Evolutionary conservation across 2,888 invertebrate species (phyloP).

Genomic region (Callimorpha dominula): DNA sequence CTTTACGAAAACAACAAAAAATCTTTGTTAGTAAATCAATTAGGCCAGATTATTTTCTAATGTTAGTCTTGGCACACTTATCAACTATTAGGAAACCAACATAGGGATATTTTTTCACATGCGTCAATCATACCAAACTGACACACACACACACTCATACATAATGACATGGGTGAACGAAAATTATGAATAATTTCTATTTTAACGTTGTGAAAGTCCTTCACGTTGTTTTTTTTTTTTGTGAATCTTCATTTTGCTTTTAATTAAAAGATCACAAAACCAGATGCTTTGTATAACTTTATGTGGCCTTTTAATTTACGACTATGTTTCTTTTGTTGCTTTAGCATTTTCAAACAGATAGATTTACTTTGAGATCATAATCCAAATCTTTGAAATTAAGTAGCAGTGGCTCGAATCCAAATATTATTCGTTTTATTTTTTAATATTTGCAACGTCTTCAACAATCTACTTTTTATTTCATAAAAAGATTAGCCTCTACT

Average conservation of each 20-base stretch:
- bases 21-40: slow-evolving; percentile 2
- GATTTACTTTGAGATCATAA: background rate
- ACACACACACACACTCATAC: too few relatives aligned
- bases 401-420: background rate
- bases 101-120: slow-evolving; percentile 8
- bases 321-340: slow-evolving; percentile 4
- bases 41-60: slow-evolving; percentile 4
- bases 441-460: background rate
- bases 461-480: background rate
- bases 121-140: slow-evolving; percentile 5
- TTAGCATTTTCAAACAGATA: slow-evolving; percentile 8
- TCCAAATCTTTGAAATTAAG: slow-evolving; percentile 3
- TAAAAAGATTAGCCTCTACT: background rate
- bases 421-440: background rate
- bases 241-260: background rate
- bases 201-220: slow-evolving; percentile 4
- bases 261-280: slow-evolving; percentile 17
- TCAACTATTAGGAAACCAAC: slow-evolving; percentile 11
- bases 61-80: slow-evolving; percentile 14
- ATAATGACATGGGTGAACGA: background rate
- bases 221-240: slow-evolving; percentile 1
- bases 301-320: slow-evolving; percentile 7
- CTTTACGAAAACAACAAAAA: slow-evolving; percentile 2
- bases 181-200: slow-evolving; percentile 13
- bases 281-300: slow-evolving; percentile 11